These are phyloP conservation scores for Sander lucioperca DNA, from an alignment of 2,113 vertebrate genomes.

Conservation along the genomic window DNA sequence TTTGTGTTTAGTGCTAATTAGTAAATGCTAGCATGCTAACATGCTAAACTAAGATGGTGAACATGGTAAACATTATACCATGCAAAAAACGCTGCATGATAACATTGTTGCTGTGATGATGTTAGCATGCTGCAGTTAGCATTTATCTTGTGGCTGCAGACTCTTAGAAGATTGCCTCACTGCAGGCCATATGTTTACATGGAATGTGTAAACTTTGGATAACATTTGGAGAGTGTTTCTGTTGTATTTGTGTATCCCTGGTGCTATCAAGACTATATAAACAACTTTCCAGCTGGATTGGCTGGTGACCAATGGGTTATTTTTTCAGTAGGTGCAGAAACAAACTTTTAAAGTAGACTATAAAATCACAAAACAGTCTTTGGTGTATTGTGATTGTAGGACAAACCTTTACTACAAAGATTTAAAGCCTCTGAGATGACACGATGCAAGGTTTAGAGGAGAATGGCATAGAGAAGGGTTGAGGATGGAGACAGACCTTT, in stretches of 20 bases:
- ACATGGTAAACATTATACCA: neutral
- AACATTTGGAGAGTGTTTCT: neutral
- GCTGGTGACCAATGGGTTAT: neutral
- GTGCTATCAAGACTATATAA: neutral
- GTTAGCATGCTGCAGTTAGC: neutral
- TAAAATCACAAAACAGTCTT: slow-evolving; percentile 2
- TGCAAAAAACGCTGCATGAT: neutral
- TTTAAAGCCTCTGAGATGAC: slow-evolving; percentile 29
- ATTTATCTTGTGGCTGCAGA: neutral
- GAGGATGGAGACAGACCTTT: slow-evolving; percentile 20
- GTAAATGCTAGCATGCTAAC: neutral
- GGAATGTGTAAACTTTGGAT: neutral
- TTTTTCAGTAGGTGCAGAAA: neutral
- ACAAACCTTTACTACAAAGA: slow-evolving; percentile 20
- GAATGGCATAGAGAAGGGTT: slow-evolving; percentile 4
- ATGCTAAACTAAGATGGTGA: neutral
- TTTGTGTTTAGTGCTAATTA: neutral
- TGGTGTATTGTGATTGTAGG: slow-evolving; percentile 34
- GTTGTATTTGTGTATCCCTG: neutral
- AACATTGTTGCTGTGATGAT: neutral
- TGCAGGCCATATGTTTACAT: neutral
- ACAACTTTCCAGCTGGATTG: neutral
- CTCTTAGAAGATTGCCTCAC: too few relatives aligned
- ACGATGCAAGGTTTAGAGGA: slow-evolving; percentile 31
- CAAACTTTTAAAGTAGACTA: neutral